Percentiles rank a stretch among this genome's conserved stretches.
phyloP scores from a whole-genome alignment of 2,888 invertebrate species.

The Cactoblastis cactorum region DNA sequence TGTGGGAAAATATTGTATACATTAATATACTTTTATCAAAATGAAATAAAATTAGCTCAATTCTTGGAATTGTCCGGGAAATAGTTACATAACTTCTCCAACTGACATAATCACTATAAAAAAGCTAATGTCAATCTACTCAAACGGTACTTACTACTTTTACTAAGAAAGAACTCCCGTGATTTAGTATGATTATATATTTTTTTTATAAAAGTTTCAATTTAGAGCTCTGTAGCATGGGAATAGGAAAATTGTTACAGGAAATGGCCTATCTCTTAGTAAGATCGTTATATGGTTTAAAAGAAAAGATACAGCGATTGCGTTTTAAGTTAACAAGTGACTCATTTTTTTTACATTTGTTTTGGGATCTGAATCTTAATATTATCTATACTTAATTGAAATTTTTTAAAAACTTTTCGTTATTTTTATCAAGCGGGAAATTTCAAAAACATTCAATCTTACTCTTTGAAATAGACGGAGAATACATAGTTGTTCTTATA shows the following conservation, averaged over 20 bases:
- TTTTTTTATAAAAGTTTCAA: neutral
- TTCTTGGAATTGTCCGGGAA: neutral
- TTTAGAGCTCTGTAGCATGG: slow-evolving; percentile 3
- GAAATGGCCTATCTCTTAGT: slow-evolving; percentile 8
- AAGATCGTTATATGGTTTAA: neutral
- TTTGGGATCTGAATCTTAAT: no score
- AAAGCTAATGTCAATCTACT: slow-evolving; percentile 2
- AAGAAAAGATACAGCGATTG: neutral
- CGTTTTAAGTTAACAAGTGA: no score
- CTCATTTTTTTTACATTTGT: no score
- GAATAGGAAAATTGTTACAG: neutral
- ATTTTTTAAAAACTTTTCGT: no score
- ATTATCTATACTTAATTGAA: no score
- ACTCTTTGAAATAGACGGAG: no score
- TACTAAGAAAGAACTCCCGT: neutral
- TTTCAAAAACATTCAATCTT: no score
- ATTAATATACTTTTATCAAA: no score
- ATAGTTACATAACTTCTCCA: neutral
- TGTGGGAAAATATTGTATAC: no score
- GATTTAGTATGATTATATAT: neutral
- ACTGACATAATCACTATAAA: slow-evolving; percentile 10
- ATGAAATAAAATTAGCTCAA: no score
- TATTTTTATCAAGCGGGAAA: no score
- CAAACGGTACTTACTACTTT: slow-evolving; percentile 9
- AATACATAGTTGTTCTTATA: no score